These are phyloP conservation scores for Pseudomugil gertrudae DNA, from an alignment of 2,797 vertebrate genomes.

Conservation along the genomic window DNA sequence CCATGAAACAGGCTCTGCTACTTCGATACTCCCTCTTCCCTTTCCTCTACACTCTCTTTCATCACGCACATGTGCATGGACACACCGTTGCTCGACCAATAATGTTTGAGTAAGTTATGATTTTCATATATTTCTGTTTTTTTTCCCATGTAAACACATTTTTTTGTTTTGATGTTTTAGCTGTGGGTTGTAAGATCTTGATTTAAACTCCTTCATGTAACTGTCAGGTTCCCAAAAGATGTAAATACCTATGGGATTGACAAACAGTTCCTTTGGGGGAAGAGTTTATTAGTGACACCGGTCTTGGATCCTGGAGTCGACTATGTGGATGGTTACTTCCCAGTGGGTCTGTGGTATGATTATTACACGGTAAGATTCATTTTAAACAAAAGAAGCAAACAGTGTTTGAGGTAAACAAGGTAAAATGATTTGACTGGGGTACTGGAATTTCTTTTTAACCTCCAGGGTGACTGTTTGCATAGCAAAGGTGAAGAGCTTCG, in stretches of 20 bases:
- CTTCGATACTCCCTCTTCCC: conserved; percentile 89
- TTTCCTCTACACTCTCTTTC: conserved; percentile 89
- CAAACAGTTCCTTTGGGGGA: conserved; percentile 90
- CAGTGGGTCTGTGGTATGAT: conserved; percentile 87
- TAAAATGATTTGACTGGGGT: neutral
- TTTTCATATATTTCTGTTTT: neutral
- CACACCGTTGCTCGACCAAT: conserved; percentile 85
- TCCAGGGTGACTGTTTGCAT: conserved; percentile 80
- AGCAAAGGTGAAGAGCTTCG: conserved; percentile 84
- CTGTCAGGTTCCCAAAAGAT: conserved; percentile 84
- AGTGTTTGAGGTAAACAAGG: neutral
- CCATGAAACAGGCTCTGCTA: conserved; percentile 86
- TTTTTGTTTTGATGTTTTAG: neutral
- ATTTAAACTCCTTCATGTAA: neutral
- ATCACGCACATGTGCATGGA: conserved; percentile 83
- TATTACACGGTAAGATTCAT: conserved; percentile 84
- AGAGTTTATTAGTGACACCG: conserved; percentile 86
- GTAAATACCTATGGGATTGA: conserved; percentile 82
- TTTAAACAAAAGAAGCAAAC: neutral
- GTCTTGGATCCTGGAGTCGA: conserved; percentile 83
- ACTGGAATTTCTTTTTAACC: neutral
- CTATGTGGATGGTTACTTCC: conserved; percentile 84
- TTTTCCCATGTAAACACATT: no score
- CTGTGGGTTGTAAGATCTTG: neutral
- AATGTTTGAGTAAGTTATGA: conserved; percentile 86